Base-by-base conservation (phyloP, 2,797 vertebrate species). In the Forpus xanthops region DNA sequence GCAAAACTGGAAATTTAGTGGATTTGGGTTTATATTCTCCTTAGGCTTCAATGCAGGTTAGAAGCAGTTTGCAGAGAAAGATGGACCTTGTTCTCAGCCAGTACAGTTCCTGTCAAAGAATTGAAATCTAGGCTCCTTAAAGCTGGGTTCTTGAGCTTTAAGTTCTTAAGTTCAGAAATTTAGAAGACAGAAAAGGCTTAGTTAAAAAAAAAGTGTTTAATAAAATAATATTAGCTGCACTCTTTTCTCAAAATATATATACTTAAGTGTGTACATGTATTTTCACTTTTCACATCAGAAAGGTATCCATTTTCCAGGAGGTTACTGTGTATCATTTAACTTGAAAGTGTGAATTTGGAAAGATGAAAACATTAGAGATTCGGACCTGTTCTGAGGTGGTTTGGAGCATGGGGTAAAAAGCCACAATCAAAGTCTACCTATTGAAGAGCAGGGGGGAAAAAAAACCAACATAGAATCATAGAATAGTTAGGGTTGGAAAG, bases 361-460 rank as follows among this genome's bases (percentile, higher is more conserved):
- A 64, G 56, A 47, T 2, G 4, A 64, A 85, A 35, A 17, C 5
- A 4, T 67, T 80, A 77, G 28, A 56, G 23, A 61, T 74, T 85
- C 16, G 12, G 19, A 64, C 5, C 14, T 39, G 4, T 77, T 87
- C 37, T 58, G 21, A 49, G 21, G 21, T 53, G 17, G 20, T 28
- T 76, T 37, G 1, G 4, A 3, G 2, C 5, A 0, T 7, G 56
- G 55, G 56, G 23, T 11, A 74, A 60, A 44, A 66, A 61, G 9
- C 27, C 27, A 18, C 30, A 53, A 33, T 79, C 31, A 61, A 66
- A 72, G n/a, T 31, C 31, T 35, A 0, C 53, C 27, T 73, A 60
- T 80, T 45, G 20, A 83, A 55, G 23, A 19, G 27, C 9, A 4
- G 4, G 47, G 4, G 4, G 47, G 4, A 0, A 1, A 4, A 15